phyloP scores from a whole-genome alignment of 2,113 vertebrate genomes.

The Arvicanthis niloticus region DNA sequence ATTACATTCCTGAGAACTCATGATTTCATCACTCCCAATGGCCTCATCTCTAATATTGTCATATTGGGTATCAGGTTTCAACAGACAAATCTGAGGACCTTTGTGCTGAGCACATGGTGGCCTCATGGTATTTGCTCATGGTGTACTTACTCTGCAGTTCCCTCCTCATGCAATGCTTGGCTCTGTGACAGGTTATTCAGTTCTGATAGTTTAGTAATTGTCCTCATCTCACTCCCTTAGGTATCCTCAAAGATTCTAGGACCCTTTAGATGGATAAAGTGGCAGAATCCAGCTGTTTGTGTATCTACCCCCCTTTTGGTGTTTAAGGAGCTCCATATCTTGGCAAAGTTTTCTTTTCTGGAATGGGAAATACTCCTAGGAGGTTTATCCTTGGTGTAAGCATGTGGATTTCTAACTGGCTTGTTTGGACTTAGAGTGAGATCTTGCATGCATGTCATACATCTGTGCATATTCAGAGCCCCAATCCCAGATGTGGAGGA shows the following conservation, averaged over 20 bases:
- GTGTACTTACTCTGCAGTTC: not conserved
- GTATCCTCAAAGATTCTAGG: not conserved
- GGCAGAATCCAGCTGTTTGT: not conserved
- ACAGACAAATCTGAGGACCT: not conserved
- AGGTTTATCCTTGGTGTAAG: not conserved
- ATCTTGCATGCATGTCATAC: not conserved
- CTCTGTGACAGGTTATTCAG: not conserved
- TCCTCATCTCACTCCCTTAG: not conserved
- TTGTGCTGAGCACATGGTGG: not conserved
- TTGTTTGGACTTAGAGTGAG: not conserved
- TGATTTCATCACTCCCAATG: not conserved
- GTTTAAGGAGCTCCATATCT: not conserved
- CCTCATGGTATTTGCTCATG: not conserved
- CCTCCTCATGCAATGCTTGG: not conserved
- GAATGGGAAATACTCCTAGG: not conserved
- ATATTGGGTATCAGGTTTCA: not conserved
- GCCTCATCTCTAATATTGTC: not conserved
- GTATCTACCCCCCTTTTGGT: not conserved
- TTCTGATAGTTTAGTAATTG: not conserved
- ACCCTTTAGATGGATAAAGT: not conserved
- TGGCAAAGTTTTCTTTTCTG: not conserved
- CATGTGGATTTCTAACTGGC: not conserved
- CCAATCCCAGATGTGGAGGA: not conserved
- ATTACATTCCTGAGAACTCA: not conserved
- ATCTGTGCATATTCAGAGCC: not conserved